Evolutionary conservation across 2,113 vertebrate species (phyloP).

Genomic region (Loxodonta africana): DNA sequence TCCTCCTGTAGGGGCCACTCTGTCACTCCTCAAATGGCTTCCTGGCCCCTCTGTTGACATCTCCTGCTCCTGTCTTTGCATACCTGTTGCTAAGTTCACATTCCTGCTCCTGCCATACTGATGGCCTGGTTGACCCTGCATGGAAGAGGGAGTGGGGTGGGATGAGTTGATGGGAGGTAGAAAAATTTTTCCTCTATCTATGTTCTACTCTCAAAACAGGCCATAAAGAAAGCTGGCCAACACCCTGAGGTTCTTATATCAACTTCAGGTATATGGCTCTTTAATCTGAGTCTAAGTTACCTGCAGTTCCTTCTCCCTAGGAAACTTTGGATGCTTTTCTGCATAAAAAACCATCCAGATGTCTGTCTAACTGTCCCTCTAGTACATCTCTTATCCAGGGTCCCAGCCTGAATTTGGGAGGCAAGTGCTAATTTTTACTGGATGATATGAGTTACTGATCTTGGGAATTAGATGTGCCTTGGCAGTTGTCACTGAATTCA

Average conservation of each 20-base stretch:
- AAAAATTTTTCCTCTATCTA: background rate
- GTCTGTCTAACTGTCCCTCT: background rate
- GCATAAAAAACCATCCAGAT: background rate
- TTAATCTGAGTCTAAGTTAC: background rate
- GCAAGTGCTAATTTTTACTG: background rate
- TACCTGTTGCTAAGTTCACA: background rate
- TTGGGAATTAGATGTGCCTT: background rate
- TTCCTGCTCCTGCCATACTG: background rate
- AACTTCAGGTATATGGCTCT: background rate
- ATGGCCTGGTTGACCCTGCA: background rate
- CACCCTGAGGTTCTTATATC: background rate
- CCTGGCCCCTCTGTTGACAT: background rate
- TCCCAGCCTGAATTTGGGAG: background rate
- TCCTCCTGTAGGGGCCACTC: background rate
- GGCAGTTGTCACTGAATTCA: background rate
- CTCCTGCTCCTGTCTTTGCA: background rate
- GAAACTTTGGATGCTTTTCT: background rate
- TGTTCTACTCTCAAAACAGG: background rate
- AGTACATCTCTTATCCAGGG: background rate
- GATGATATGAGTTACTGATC: background rate
- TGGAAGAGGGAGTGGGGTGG: background rate
- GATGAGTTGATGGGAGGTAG: background rate
- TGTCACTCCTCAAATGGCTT: background rate
- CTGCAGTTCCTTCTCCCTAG: background rate
- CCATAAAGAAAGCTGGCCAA: background rate